phyloP scores from a whole-genome alignment of 2,888 invertebrate species.

The Leucoptera coffeella region DNA sequence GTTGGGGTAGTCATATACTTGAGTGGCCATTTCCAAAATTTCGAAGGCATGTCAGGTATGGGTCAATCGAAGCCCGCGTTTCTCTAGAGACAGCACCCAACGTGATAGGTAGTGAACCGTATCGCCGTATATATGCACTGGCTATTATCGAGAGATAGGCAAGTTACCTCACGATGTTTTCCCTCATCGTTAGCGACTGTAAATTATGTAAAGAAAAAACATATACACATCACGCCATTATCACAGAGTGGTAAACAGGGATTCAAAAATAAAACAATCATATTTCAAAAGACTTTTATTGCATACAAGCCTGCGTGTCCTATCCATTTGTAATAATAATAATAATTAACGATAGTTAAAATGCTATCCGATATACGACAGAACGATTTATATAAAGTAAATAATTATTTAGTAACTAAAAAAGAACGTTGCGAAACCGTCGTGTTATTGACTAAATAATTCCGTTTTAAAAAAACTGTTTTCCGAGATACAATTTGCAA shows the following conservation, averaged over 20 bases:
- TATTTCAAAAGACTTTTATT: constrained; percentile 4
- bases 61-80: too few species aligned
- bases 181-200: too few species aligned
- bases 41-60: too few species aligned
- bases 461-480: background rate
- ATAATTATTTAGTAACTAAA: background rate
- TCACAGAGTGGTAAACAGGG: background rate
- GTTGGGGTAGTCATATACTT: too few species aligned
- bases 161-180: background rate
- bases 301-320: constrained; percentile 5
- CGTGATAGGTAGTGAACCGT: too few species aligned
- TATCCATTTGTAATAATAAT: background rate
- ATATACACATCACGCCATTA: background rate
- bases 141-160: too few species aligned
- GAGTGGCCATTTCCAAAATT: too few species aligned
- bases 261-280: background rate
- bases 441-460: background rate
- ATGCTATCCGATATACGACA: background rate
- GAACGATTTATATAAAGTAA: background rate
- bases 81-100: too few species aligned
- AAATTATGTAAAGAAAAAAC: too few species aligned
- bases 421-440: background rate
- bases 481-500: background rate
- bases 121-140: too few species aligned
- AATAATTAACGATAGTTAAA: background rate